phyloP scores from a whole-genome alignment of 2,797 vertebrate species.

The Tragelaphus oryx region DNA sequence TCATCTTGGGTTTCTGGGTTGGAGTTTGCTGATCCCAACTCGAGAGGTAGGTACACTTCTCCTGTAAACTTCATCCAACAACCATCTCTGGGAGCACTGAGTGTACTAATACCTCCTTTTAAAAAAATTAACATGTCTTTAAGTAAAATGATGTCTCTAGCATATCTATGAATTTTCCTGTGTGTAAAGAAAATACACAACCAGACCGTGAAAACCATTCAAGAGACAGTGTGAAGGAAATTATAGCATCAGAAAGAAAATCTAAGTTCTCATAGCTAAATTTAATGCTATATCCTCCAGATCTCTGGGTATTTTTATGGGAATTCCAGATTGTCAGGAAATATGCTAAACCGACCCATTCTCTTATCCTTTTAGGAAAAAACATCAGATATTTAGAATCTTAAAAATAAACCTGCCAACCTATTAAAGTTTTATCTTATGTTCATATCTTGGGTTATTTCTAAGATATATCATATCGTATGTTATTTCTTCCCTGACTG shows the following conservation, averaged over 20 bases:
- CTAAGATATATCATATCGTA: too few species aligned
- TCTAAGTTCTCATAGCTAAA: not conserved
- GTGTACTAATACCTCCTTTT: not conserved
- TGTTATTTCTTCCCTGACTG: not conserved
- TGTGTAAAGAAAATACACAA: not conserved
- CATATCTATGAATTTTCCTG: not conserved
- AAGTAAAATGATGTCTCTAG: not conserved
- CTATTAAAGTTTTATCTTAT: not conserved
- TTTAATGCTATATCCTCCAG: not conserved
- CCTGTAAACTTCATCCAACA: not conserved
- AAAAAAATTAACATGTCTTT: not conserved
- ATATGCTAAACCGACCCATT: not conserved
- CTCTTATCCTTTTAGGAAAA: conserved; percentile 4
- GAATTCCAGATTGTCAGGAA: not conserved
- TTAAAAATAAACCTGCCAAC: not conserved
- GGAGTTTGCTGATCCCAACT: too few species aligned
- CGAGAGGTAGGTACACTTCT: not conserved
- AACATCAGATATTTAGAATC: not conserved
- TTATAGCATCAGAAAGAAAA: not conserved
- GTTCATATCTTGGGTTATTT: not conserved
- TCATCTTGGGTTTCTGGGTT: not conserved
- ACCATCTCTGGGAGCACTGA: not conserved
- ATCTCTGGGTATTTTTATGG: not conserved
- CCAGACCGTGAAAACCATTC: not conserved
- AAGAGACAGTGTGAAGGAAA: not conserved